Base-by-base conservation (phyloP, 1,140 invertebrate species). In the Cherax quadricarinatus region DNA sequence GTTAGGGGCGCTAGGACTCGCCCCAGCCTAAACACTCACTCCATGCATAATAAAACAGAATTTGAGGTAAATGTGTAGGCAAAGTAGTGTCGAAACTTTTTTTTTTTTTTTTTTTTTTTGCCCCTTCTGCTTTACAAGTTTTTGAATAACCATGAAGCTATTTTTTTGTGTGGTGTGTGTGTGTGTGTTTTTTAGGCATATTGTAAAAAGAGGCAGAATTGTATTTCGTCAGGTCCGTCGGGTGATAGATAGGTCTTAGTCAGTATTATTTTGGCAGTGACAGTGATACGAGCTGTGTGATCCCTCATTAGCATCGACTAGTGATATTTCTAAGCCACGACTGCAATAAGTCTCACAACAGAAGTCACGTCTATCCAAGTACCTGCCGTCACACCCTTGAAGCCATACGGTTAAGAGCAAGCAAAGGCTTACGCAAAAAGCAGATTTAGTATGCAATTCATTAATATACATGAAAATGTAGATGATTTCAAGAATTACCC, bases 31-130 rank as follows among this genome's bases (percentile, higher is more conserved):
- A 7, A 57, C 30, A 18, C 84, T 80, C 62, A 60, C 84, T 86
- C 30, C 84, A 86, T 91, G 89, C 89, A 91, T 91, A 91, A 86
- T 91, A 91, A 91, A 91, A 91, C 84, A 75, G 62, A 80, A 86
- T 86, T 86, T 66, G 66, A 86, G 83, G 84, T 41, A 91, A 78
- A 91, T 86, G 84, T 86, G 84, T 85, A 91, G 83, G 89, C 89
- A 91, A 86, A 91, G 62, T 75, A 86, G 89, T 48, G 89, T 21
- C 14, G 83, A 21, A 80, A 14, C 4, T 51, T 48, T 73, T 41
- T 78, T 79, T 30, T 57, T 18, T 21, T 88, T 86, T 86, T 75
- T 86, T 30, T 57, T 18, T 21, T 88, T 86, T 86, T 75, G 75
- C 41, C 41, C 21, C 49, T n/a, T 66, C 62, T 81, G n/a, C 18